These are phyloP conservation scores for Lepidothrix coronata DNA, from an alignment of 2,113 vertebrate genomes.

Conservation along the genomic window DNA sequence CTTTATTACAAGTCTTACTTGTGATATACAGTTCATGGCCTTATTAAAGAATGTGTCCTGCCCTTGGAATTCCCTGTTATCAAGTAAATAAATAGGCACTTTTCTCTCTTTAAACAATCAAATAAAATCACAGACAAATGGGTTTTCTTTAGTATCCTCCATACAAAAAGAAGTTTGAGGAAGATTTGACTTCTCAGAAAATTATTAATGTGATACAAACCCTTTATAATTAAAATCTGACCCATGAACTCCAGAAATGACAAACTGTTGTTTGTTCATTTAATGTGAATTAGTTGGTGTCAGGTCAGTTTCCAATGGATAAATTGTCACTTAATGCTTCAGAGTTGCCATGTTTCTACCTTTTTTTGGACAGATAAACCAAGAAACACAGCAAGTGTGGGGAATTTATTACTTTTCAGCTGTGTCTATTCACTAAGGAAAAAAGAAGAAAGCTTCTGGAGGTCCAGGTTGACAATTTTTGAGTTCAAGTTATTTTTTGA, in stretches of 20 bases:
- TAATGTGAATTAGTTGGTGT: background rate
- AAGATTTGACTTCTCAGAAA: background rate
- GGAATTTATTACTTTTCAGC: background rate
- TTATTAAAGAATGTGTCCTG: constrained; percentile 55
- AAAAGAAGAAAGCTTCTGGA: background rate
- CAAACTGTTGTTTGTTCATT: background rate
- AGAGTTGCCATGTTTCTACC: background rate
- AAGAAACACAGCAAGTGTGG: background rate
- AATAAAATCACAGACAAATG: background rate
- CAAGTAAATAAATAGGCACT: background rate
- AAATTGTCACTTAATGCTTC: background rate
- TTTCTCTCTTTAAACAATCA: background rate
- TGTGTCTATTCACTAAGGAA: background rate
- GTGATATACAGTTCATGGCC: constrained; percentile 53
- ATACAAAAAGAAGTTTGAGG: background rate
- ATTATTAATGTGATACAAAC: background rate
- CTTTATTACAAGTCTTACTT: constrained; percentile 42
- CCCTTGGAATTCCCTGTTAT: constrained; percentile 39
- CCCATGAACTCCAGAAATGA: background rate
- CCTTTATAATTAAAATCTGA: background rate
- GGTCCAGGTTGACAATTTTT: background rate
- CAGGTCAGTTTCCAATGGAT: background rate
- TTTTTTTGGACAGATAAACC: background rate
- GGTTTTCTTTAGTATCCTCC: background rate
- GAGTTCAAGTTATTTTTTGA: background rate